phyloP scores from a whole-genome alignment of 2,888 invertebrate genomes.

The Idaea aversata region DNA sequence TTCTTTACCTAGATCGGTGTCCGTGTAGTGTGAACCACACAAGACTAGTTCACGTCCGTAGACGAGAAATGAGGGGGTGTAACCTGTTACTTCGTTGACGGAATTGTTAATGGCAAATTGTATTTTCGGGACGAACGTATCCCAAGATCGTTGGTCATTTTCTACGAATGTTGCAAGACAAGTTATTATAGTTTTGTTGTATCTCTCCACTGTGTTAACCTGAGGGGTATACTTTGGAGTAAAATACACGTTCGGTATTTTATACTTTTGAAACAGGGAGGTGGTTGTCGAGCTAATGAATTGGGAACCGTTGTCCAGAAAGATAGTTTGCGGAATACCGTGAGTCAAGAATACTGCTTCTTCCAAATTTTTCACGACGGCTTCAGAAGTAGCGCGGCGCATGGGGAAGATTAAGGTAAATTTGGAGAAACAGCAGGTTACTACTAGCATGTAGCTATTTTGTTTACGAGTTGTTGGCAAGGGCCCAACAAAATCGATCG shows the following conservation, averaged over 20 bases:
- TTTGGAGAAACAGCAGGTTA: conserved; percentile 9
- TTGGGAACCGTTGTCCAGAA: conserved; percentile 1
- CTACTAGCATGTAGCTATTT: no score
- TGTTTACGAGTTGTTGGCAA: no score
- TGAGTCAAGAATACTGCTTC: conserved; percentile 6
- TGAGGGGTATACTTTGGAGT: conserved; percentile 8
- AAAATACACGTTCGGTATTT: conserved; percentile 4
- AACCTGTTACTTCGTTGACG: conserved; percentile 6
- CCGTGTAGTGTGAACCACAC: no score
- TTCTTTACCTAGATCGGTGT: no score
- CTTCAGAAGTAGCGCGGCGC: conserved; percentile 10
- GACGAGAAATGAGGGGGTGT: conserved; percentile 2
- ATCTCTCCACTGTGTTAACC: not conserved
- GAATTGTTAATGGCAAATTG: conserved; percentile 8
- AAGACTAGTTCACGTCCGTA: no score
- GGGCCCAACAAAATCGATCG: no score
- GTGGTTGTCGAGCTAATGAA: not conserved
- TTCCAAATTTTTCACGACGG: no score
- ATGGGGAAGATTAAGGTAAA: conserved; percentile 10
- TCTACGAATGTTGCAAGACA: not conserved
- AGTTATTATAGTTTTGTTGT: no score
- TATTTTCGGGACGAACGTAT: conserved; percentile 6
- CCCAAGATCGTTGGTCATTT: conserved; percentile 6
- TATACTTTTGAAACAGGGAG: conserved; percentile 2
- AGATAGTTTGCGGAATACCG: conserved; percentile 3